Evolutionary conservation across 2,113 vertebrate species (phyloP), one percentile per base, ranked within the genome.

Genomic region (Heterocephalus glaber): DNA sequence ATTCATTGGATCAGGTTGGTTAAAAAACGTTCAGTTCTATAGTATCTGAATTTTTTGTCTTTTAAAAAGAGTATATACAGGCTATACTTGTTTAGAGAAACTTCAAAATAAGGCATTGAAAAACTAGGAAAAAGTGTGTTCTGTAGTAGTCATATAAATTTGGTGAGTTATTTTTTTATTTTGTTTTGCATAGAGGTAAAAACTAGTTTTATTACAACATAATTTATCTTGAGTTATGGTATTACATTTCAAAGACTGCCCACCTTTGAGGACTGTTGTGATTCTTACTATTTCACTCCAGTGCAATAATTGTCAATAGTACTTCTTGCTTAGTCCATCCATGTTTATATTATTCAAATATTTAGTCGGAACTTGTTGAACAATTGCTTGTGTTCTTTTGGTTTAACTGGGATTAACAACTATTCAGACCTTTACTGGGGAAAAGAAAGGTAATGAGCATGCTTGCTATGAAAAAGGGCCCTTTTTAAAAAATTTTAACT

Each of bases 61-160:
- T 98, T 98, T 98, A 98, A 98, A 98, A 97, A 97, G 96, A 98
- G 95, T 97, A 96, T 97, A 95, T 97, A 94, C 3, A 90, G 97
- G 97, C 98, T 97, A 98, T 92, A 98, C 97, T 98, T 98, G 96
- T 94, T 98, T 84, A 93, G 96, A 97, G 65, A 97, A 98, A 96
- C 98, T 96, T 98, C n/a, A n/a, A n/a, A n/a, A n/a, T n/a, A n/a
- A n/a, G n/a, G n/a, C n/a, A n/a, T n/a, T n/a, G n/a, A n/a, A 97
- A 97, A 98, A 54, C 91, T 98, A 98, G 92, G 84, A 97, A 97
- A 89, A 96, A 76, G 80, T 98, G 94, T 98, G 96, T 98, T 98
- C 96, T 96, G 95, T 97, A 98, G 93, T 97, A 98, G 97, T 97
- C 98, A 97, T 98, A 98, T 96, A 98, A 98, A 98, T 98, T 98